Percentiles rank a stretch among this genome's conserved stretches.
phyloP scores from a whole-genome alignment of 2,113 vertebrate genomes.

The Myanophis thanlyinensis region DNA sequence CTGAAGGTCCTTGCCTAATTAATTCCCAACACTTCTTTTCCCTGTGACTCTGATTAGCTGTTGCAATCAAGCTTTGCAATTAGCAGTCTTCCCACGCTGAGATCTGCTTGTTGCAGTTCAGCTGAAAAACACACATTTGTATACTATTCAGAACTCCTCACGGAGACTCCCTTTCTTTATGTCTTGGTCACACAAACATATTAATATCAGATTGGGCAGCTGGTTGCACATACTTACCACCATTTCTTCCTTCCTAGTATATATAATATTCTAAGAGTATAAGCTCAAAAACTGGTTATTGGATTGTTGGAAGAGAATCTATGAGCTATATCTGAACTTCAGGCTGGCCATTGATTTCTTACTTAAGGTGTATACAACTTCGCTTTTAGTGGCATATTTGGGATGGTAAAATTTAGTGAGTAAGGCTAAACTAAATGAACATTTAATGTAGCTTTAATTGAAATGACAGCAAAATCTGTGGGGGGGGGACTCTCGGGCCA shows the following conservation, averaged over 20 bases:
- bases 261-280: background rate
- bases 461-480: background rate
- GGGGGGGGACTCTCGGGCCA: background rate
- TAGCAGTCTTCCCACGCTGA: conserved; percentile 73
- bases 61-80: conserved; percentile 83
- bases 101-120: conserved; percentile 66
- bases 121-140: conserved; percentile 49
- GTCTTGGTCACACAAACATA: conserved; percentile 49
- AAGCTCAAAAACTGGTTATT: background rate
- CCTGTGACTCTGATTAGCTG: conserved; percentile 80
- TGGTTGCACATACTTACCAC: conserved; percentile 18
- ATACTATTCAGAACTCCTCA: conserved; percentile 21
- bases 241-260: conserved; percentile 28
- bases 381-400: background rate
- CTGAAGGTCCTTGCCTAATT: conserved; percentile 84
- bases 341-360: background rate
- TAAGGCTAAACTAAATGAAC: background rate
- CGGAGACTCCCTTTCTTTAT: conserved; percentile 43
- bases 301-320: background rate
- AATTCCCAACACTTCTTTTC: conserved; percentile 78
- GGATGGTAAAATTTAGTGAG: background rate
- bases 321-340: background rate
- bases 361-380: background rate
- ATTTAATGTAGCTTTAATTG: background rate
- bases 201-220: conserved; percentile 37